Evolutionary conservation across 2,888 invertebrate genomes (phyloP), one percentile per base, ranked within the genome.

Genomic region (Limnephilus marmoratus): DNA sequence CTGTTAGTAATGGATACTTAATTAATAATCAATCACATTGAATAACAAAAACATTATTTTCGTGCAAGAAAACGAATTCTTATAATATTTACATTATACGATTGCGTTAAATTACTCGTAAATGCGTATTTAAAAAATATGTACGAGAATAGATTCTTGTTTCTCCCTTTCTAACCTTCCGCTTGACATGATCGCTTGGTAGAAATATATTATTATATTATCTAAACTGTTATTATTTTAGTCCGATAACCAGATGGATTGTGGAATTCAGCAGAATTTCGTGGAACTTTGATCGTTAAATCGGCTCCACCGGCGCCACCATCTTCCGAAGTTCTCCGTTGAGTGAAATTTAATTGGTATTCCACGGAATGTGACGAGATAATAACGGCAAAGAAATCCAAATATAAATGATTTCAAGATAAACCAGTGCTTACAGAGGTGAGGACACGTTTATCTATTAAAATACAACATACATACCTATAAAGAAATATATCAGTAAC

Each of bases 331-430:
- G 15, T 37, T 83, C 31, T 12, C 31, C 37, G 18, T 37, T 83
- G 83, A 83, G 83, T 83, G 83, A 37, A 85, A 37, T 85, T 5
- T 41, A 85, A 85, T 85, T 85, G 85, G 85, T 18, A 41, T 85
- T 37, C 24, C 11, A 37, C 3, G 37, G 9, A 85, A 41, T 85
- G 11, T 24, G 85, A 18, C 41, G 15, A 41, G 24, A 37, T 41
- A 41, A 31, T 37, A 18, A 41, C 41, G 85, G 41, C 41, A 37
- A 41, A 85, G 37, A 37, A 85, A 41, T 24, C 85, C 34, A 0
- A n/a, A 85, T 82, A 34, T 18, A 82, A 31, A 34, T 82, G 13
- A 31, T 81, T 34, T 12, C 15, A 15, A 31, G 31, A 82, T 82
- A 82, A 29, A 81, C 12, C 15, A 31, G 31, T 82, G 7, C 29